Evolutionary conservation across 1,140 invertebrate species (phyloP), one percentile per base, ranked within the genome.

Genomic region (Diorhabda elongata): DNA sequence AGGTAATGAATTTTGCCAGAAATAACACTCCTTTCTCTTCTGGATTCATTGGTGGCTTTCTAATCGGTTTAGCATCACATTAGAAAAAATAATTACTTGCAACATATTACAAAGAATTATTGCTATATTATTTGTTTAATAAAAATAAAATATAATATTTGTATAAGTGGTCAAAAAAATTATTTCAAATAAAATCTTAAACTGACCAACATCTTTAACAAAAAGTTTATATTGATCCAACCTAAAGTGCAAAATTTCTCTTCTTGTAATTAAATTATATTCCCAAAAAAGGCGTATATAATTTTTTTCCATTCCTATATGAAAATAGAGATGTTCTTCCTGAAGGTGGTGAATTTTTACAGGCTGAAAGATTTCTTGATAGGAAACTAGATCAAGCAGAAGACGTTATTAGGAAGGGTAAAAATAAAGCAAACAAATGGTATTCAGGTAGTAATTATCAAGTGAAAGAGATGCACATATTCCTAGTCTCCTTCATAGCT

Each of bases 1-100:
- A 93, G 91, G 87, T 90, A 79, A 84, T 87, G 78, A 82, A 83
- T 80, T 91, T 91, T 87, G 87, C 89, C 80, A 85, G 85, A 84
- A 84, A 87, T 78, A 94, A 95, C 84, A 85, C 89, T 70, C 89
- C 89, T 82, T 85, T 92, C 79, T 89, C 91, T 69, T 87, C 89
- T 79, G 91, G 92, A 81, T 96, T 93, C 86, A 83, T 89, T 81
- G 92, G 92, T 80, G 93, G 93, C 80, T 92, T 95, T 83, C 86
- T 95, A 75, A 87, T 95, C 64, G 75, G 75, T 66, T 71, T 73
- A 64, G 73, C 73, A 42, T 71, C 69, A 43, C 69, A 69, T 61
- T 73, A 9, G 45, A 68, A 11, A 60, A 60, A 42, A 60, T 60
- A 60, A 11, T 60, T 4, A 52, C 6, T 52, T 52, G 2, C 47